Evolutionary conservation across 2,888 invertebrate genomes (phyloP).

Genomic region (Lampropteryx suffumata): DNA sequence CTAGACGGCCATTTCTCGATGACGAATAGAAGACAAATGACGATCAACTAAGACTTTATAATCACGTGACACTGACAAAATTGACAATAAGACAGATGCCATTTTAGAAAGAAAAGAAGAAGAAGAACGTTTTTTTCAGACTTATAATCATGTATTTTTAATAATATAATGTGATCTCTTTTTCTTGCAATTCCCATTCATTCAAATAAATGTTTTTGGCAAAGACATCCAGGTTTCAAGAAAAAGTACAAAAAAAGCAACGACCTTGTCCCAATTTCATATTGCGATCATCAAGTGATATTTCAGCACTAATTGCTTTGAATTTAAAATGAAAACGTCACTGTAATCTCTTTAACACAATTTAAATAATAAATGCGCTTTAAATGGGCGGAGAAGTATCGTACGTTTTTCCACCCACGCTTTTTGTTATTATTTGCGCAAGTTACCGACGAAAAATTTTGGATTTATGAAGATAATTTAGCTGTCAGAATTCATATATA

Average conservation of each 20-base stretch:
- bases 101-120: too few species aligned
- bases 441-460: slow-evolving; percentile 8
- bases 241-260: slow-evolving; percentile 10
- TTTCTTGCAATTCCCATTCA: background rate
- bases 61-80: too few species aligned
- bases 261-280: slow-evolving; percentile 18
- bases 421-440: slow-evolving; percentile 9
- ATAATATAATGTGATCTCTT: too few species aligned
- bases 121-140: too few species aligned
- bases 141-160: too few species aligned
- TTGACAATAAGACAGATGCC: too few species aligned
- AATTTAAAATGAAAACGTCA: slow-evolving; percentile 19
- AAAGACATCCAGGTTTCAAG: slow-evolving; percentile 2
- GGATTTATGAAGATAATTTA: slow-evolving; percentile 16
- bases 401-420: slow-evolving; percentile 10
- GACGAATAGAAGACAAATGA: too few species aligned
- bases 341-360: slow-evolving; percentile 26
- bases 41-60: too few species aligned
- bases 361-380: slow-evolving; percentile 26
- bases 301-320: slow-evolving; percentile 19
- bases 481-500: slow-evolving; percentile 6
- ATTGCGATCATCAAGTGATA: slow-evolving; percentile 10
- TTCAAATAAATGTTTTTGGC: background rate
- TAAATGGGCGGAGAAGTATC: slow-evolving; percentile 18
- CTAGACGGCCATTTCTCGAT: too few species aligned